phyloP scores from a whole-genome alignment of 2,113 vertebrate genomes.

The Phyllostomus hastatus region DNA sequence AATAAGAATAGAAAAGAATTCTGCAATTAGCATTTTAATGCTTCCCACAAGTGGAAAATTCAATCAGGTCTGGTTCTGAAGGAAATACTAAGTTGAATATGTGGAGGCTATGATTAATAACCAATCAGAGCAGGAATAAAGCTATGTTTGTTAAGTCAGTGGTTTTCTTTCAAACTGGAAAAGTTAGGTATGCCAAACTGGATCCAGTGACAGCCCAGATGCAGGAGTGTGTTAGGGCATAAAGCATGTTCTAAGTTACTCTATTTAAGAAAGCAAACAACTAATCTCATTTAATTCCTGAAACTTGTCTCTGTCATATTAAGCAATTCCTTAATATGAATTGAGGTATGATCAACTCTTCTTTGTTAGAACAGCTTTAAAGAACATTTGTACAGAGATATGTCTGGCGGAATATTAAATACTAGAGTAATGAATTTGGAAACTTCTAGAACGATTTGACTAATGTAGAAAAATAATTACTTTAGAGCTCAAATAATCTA shows the following conservation, averaged over 20 bases:
- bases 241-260: background rate
- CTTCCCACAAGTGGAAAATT: constrained; percentile 37
- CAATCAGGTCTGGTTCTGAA: constrained; percentile 31
- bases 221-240: background rate
- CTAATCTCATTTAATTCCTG: constrained; percentile 36
- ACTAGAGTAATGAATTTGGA: constrained; percentile 44
- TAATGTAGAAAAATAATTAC: constrained; percentile 63
- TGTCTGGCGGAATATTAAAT: constrained; percentile 33
- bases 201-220: background rate
- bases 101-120: background rate
- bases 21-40: constrained; percentile 42
- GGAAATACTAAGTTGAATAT: constrained; percentile 7
- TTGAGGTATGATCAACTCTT: background rate
- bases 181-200: background rate
- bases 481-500: constrained; percentile 51
- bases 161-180: constrained; percentile 35
- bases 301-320: background rate
- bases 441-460: constrained; percentile 25
- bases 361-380: constrained; percentile 36
- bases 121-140: background rate
- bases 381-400: background rate
- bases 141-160: background rate
- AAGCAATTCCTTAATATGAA: background rate
- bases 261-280: constrained; percentile 7
- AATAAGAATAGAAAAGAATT: constrained; percentile 23